A percentile compares a stretch with the other conserved stretches of the same genome.
phyloP scores from a whole-genome alignment of 23 tunicate genomes.

The Halocynthia roretzi region DNA sequence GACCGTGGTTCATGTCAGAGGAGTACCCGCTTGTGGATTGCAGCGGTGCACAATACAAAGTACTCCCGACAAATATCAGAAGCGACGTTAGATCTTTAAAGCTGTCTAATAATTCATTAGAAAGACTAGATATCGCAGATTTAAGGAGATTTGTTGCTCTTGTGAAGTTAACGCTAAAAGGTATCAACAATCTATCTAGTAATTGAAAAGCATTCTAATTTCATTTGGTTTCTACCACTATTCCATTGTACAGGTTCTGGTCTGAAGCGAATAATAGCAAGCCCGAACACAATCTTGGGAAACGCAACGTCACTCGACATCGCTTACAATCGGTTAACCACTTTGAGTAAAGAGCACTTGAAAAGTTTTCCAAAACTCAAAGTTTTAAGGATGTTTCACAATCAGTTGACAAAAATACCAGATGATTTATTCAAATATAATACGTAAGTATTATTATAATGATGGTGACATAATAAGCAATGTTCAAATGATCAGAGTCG shows the following conservation, averaged over 20 bases:
- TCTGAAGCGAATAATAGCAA: slow-evolving; percentile 1
- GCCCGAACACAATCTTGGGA: neutral
- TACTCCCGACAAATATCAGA: slow-evolving; percentile 36
- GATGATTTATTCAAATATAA: slow-evolving; percentile 33
- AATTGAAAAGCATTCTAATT: neutral
- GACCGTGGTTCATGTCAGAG: too few species aligned
- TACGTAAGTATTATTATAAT: slow-evolving; percentile 17
- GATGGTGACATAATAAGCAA: too few species aligned
- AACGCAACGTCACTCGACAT: slow-evolving; percentile 11
- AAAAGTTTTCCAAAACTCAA: slow-evolving; percentile 41
- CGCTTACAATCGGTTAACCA: slow-evolving; percentile 27
- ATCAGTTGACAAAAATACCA: slow-evolving; percentile 29
- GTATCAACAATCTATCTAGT: slow-evolving; percentile 12
- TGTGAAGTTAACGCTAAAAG: slow-evolving; percentile 22
- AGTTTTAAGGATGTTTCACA: slow-evolving; percentile 26
- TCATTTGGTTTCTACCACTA: neutral
- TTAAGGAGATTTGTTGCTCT: slow-evolving; percentile 20
- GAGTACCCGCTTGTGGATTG: slow-evolving; percentile 43
- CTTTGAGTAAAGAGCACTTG: slow-evolving; percentile 27
- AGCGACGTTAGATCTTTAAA: slow-evolving; percentile 24
- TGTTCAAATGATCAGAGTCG: too few species aligned
- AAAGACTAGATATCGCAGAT: slow-evolving; percentile 9
- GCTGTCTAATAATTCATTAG: slow-evolving; percentile 19
- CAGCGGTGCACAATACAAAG: slow-evolving; percentile 20
- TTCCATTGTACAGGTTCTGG: slow-evolving; percentile 31